These are phyloP conservation scores for Andricus grossulariae DNA, from an alignment of 1,140 invertebrate genomes.

Conservation along the genomic window DNA sequence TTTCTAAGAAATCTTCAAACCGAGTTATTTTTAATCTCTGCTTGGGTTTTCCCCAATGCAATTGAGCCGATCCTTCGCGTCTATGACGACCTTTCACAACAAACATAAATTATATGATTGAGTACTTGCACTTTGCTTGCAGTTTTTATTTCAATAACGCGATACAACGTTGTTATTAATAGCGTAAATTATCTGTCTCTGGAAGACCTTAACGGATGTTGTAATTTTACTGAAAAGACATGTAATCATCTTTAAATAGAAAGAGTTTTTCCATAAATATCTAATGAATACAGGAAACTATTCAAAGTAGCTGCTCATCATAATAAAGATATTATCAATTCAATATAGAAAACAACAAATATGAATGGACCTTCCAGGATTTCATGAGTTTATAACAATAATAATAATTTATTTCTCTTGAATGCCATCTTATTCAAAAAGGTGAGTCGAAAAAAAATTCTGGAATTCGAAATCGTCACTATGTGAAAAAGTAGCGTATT, in stretches of 20 bases:
- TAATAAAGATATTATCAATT: background rate
- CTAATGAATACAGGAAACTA: background rate
- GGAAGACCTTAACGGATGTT: background rate
- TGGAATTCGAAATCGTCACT: too few relatives aligned
- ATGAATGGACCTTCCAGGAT: too few relatives aligned
- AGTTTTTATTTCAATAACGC: background rate
- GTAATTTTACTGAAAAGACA: background rate
- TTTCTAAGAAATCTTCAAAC: too few relatives aligned
- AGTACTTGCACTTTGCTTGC: constrained; percentile 38
- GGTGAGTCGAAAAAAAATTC: too few relatives aligned
- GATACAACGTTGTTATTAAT: constrained; percentile 26
- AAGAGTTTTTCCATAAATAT: background rate
- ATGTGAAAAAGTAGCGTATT: too few relatives aligned
- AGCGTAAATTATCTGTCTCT: constrained; percentile 6
- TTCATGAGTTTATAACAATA: too few relatives aligned
- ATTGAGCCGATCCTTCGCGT: too few relatives aligned
- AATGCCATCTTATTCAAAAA: too few relatives aligned
- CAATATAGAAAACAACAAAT: background rate
- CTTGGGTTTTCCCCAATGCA: too few relatives aligned
- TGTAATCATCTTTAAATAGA: background rate
- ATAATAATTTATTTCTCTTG: too few relatives aligned
- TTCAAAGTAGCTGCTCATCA: background rate
- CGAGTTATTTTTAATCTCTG: too few relatives aligned
- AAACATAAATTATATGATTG: constrained; percentile 30
- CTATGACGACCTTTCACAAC: constrained; percentile 24